phyloP scores from a whole-genome alignment of 2,888 invertebrate species.

The Ophion ventricosus region DNA sequence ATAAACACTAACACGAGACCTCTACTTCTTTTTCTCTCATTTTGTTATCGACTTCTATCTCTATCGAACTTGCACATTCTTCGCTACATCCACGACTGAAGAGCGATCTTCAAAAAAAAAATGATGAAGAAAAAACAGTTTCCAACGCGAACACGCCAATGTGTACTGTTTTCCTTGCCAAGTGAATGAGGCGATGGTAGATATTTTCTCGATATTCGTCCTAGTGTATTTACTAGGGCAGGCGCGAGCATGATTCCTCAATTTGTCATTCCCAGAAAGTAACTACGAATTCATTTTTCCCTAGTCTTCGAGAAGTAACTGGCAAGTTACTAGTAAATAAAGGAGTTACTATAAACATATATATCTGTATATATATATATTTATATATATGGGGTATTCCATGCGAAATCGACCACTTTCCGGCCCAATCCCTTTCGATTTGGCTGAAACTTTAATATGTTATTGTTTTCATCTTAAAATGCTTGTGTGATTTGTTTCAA shows the following conservation, averaged over 20 bases:
- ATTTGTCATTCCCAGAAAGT: background rate
- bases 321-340: background rate
- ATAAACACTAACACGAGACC: slow-evolving; percentile 16
- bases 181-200: background rate
- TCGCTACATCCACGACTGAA: slow-evolving; percentile 18
- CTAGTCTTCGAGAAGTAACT: background rate
- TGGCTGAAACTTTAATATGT: too few species aligned
- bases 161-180: slow-evolving; percentile 9
- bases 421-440: too few species aligned
- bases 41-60: slow-evolving; percentile 25
- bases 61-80: slow-evolving; percentile 54
- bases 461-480: too few species aligned
- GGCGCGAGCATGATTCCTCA: background rate
- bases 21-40: slow-evolving; percentile 4
- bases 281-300: background rate
- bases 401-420: too few species aligned
- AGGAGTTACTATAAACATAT: background rate
- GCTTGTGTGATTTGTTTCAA: too few species aligned
- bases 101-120: slow-evolving; percentile 6
- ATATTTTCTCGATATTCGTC: background rate
- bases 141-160: background rate
- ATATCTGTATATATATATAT: too few species aligned
- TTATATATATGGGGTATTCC: too few species aligned
- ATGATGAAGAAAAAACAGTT: background rate
- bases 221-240: background rate